Evolutionary conservation across 2,113 vertebrate genomes (phyloP).

Genomic region (Dromiciops gliroides): DNA sequence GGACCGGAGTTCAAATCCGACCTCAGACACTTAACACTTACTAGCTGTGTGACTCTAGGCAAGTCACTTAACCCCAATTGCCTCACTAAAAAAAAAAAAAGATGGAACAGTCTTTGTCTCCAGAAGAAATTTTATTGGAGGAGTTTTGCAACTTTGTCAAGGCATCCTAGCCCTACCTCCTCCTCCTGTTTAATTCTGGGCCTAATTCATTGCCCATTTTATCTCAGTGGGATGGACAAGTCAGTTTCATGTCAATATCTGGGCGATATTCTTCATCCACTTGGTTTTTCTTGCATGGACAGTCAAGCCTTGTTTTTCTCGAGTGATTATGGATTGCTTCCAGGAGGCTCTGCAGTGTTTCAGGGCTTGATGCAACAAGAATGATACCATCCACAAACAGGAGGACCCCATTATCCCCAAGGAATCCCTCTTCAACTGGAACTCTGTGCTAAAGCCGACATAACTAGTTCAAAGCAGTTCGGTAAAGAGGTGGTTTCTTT

Average conservation of each 20-base stretch:
- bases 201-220: neutral
- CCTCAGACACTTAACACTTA: too few species aligned
- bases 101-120: neutral
- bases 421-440: neutral
- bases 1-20: too few species aligned
- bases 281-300: neutral
- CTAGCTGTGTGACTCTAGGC: too few species aligned
- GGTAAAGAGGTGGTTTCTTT: neutral
- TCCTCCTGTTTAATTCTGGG: neutral
- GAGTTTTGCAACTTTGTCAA: neutral
- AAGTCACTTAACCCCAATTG: too few species aligned
- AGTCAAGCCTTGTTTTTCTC: neutral
- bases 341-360: neutral
- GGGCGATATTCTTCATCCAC: neutral
- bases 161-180: neutral
- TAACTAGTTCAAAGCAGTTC: neutral
- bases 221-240: neutral
- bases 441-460: neutral
- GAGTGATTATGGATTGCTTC: neutral
- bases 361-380: neutral
- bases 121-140: neutral
- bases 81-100: too few species aligned
- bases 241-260: neutral
- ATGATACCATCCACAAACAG: neutral
- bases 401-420: neutral